Conservation (phyloP, 2,113 vertebrate genomes). For the Aegithalos caudatus region DNA sequence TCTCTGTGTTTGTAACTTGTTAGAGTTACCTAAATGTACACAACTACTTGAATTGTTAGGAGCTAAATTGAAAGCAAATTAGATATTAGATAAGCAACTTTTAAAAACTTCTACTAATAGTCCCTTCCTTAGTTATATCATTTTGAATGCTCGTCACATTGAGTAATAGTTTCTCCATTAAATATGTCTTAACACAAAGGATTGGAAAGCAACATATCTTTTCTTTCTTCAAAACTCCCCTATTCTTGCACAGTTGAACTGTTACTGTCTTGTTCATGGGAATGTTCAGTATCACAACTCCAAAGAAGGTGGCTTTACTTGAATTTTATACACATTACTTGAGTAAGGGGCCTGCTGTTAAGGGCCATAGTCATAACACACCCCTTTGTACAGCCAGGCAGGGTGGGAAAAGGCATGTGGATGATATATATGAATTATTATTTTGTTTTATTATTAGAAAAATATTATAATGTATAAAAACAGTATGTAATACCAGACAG, state of each 20-base stretch:
- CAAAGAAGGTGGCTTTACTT: neutral
- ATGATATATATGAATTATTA: neutral
- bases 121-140: neutral
- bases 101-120: neutral
- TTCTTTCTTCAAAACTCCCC: neutral
- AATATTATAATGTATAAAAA: neutral
- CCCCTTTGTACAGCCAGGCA: neutral
- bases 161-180: neutral
- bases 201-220: neutral
- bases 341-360: neutral
- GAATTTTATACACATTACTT: neutral
- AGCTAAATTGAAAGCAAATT: neutral
- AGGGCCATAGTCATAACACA: rapidly evolving
- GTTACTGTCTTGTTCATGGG: neutral
- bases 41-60: neutral
- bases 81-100: neutral
- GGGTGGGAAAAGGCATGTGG: neutral
- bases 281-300: neutral
- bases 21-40: neutral
- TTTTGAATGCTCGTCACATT: neutral
- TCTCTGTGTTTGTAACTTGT: neutral
- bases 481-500: neutral
- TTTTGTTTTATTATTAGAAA: neutral
- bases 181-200: neutral
- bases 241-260: neutral